phyloP scores from a whole-genome alignment of 2,888 invertebrate species.

The Drosophila diplacantha region DNA sequence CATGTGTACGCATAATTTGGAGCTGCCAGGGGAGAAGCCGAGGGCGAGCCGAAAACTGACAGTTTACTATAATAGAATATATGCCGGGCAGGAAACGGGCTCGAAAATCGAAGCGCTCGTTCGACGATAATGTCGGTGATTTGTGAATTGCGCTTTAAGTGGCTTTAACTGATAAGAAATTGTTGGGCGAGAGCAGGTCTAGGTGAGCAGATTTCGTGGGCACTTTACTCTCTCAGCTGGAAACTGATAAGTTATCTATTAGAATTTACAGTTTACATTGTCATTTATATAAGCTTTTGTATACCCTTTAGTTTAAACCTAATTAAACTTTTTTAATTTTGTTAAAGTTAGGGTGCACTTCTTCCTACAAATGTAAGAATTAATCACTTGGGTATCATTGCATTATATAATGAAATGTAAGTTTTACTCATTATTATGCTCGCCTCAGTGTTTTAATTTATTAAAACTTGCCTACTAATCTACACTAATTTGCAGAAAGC shows the following conservation, averaged over 20 bases:
- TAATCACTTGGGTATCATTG: not conserved
- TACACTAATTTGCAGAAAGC: not conserved
- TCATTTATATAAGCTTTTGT: not conserved
- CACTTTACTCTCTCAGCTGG: not conserved
- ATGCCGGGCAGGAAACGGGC: constrained; percentile 15
- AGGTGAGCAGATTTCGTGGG: not conserved
- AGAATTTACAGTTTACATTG: too few species aligned
- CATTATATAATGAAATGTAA: not conserved
- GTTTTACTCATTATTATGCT: not conserved
- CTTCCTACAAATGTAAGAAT: not conserved
- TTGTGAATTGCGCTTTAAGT: constrained; percentile 34
- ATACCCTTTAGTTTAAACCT: not conserved
- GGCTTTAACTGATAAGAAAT: constrained; percentile 25
- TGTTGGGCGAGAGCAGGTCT: not conserved
- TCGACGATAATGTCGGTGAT: constrained; percentile 25
- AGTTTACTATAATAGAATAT: constrained; percentile 17
- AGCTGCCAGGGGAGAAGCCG: constrained; percentile 13
- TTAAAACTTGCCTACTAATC: not conserved
- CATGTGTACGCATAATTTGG: constrained; percentile 50
- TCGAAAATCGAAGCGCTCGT: constrained; percentile 14
- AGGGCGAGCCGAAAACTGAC: constrained; percentile 15
- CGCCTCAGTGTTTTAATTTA: too few species aligned
- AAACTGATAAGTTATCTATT: not conserved
- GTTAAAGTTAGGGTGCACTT: not conserved
- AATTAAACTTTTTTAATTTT: not conserved